phyloP scores from a whole-genome alignment of 2,113 vertebrate species.

The Cercocebus atys region DNA sequence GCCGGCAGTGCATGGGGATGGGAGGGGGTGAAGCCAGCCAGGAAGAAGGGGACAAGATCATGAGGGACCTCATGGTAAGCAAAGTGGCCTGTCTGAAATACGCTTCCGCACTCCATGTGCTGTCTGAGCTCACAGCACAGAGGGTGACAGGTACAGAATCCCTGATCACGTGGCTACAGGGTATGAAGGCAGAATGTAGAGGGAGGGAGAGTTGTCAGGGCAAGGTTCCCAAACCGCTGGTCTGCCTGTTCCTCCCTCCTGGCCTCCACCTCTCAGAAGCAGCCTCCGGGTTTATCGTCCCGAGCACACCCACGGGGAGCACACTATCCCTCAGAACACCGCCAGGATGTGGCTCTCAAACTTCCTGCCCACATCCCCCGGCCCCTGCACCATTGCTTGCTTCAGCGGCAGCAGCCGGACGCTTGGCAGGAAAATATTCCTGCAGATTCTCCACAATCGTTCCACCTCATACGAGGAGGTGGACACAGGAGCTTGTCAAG shows the following conservation, averaged over 20 bases:
- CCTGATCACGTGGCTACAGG: not conserved
- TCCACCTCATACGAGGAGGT: not conserved
- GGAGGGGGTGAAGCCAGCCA: not conserved
- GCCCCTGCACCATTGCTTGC: not conserved
- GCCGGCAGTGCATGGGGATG: too few relatives aligned
- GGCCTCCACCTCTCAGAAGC: not conserved
- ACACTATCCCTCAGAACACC: not conserved
- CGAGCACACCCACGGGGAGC: not conserved
- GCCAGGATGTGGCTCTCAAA: conserved; percentile 32
- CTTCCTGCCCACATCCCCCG: conserved; percentile 44
- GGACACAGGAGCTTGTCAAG: not conserved
- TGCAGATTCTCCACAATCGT: not conserved
- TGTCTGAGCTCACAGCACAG: not conserved
- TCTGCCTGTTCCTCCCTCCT: not conserved
- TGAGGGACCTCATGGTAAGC: not conserved
- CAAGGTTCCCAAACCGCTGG: not conserved
- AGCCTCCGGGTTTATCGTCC: not conserved
- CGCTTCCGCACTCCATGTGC: accelerated
- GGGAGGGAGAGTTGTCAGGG: not conserved
- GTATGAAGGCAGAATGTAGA: not conserved
- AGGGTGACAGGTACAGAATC: not conserved
- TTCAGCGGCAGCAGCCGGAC: not conserved
- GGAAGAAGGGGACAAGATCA: not conserved
- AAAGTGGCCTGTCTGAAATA: not conserved
- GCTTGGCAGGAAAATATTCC: not conserved